These are phyloP conservation scores for Gymnopithys bicolor DNA, from an alignment of 2,797 vertebrate species.

Conservation along the genomic window DNA sequence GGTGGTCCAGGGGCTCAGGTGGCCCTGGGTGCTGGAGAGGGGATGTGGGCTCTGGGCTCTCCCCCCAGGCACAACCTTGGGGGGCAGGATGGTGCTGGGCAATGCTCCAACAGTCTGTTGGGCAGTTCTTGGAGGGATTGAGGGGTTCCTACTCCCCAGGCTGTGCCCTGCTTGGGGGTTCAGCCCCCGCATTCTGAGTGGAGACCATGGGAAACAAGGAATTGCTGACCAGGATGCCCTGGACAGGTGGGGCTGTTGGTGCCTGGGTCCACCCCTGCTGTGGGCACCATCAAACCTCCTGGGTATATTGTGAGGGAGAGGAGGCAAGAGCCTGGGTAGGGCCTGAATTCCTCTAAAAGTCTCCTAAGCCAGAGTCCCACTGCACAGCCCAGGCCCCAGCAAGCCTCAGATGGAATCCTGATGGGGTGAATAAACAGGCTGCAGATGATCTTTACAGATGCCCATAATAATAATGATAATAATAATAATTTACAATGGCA, in stretches of 20 bases:
- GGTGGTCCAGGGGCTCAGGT: neutral
- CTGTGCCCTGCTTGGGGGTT: neutral
- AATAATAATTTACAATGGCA: neutral
- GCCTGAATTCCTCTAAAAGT: neutral
- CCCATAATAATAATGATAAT: neutral
- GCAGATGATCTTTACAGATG: neutral
- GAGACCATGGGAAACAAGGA: neutral
- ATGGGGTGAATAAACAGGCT: neutral
- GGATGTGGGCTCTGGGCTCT: neutral
- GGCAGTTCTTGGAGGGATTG: neutral
- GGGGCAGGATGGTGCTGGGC: neutral
- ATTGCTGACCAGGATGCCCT: neutral
- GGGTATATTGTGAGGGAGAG: rapidly evolving
- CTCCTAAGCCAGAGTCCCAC: neutral
- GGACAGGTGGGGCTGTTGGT: neutral
- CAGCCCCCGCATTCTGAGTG: neutral
- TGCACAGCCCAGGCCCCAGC: rapidly evolving
- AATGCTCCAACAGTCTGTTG: neutral
- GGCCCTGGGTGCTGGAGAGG: neutral
- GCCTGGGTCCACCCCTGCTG: neutral
- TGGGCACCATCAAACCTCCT: neutral
- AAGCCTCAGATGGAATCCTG: neutral
- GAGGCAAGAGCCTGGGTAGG: neutral
- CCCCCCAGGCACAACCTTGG: neutral
- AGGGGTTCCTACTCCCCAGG: neutral